These are phyloP conservation scores for Phylloscopus whistleri DNA, from an alignment of 2,113 vertebrate genomes.

Conservation along the genomic window DNA sequence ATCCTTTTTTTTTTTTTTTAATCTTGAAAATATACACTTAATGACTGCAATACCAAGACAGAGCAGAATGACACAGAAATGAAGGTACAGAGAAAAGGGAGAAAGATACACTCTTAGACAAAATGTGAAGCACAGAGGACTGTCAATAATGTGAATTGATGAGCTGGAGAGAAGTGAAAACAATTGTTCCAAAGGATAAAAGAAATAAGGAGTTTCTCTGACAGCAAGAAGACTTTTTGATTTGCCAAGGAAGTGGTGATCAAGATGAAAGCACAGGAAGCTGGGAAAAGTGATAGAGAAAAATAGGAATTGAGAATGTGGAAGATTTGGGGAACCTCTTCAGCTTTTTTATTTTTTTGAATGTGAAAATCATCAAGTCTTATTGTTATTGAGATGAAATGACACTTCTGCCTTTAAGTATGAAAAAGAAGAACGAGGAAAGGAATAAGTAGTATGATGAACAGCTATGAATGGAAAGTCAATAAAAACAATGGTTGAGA, in stretches of 20 bases:
- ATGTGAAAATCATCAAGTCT: background rate
- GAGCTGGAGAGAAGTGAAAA: background rate
- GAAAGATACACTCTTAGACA: background rate
- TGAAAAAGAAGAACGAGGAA: background rate
- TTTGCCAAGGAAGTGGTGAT: background rate
- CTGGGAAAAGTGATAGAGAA: background rate
- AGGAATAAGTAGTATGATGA: background rate
- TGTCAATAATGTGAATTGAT: background rate
- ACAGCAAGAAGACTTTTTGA: background rate
- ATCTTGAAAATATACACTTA: background rate
- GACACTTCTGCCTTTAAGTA: background rate
- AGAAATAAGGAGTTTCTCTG: background rate
- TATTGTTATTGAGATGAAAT: background rate
- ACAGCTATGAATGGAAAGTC: background rate
- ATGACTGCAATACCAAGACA: background rate
- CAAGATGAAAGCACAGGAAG: background rate
- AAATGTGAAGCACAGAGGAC: background rate
- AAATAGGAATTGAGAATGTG: background rate
- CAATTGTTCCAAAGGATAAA: background rate
- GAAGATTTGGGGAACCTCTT: background rate
- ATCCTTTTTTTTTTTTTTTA: background rate
- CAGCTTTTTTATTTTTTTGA: background rate
- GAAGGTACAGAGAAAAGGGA: background rate
- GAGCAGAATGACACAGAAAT: background rate
- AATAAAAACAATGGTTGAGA: constrained; percentile 3